Evolutionary conservation across 2,888 invertebrate species (phyloP).

Genomic region (Clostera curtula): DNA sequence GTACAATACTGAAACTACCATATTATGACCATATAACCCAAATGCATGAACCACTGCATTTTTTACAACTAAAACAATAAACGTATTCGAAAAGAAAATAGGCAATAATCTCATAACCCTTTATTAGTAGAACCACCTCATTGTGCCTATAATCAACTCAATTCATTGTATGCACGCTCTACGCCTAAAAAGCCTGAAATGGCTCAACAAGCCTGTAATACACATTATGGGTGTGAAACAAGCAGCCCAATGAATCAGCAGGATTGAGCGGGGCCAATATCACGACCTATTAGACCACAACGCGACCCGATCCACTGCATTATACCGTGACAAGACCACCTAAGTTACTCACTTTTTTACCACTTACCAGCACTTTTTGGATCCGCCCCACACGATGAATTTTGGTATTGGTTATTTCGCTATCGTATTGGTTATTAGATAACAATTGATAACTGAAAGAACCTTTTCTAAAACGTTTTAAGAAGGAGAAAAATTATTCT

Average conservation of each 20-base stretch:
- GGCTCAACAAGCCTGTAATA: slow-evolving; percentile 26
- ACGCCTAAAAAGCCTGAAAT: slow-evolving; percentile 17
- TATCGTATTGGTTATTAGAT: too few relatives aligned
- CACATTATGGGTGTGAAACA: slow-evolving; percentile 30
- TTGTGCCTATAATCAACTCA: slow-evolving; percentile 23
- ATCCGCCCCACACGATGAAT: slow-evolving; percentile 57
- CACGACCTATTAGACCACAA: slow-evolving; percentile 64
- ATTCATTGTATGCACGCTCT: slow-evolving; percentile 19
- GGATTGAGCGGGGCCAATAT: slow-evolving; percentile 47
- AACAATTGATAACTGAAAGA: too few relatives aligned
- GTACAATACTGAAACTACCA: too few relatives aligned
- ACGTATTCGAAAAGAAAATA: too few relatives aligned
- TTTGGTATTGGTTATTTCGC: too few relatives aligned
- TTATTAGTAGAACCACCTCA: slow-evolving; percentile 7
- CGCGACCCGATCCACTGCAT: slow-evolving; percentile 46
- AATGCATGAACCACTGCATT: too few relatives aligned
- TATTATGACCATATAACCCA: too few relatives aligned
- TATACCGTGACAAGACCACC: slow-evolving; percentile 70
- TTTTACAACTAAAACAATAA: too few relatives aligned
- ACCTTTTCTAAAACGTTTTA: too few relatives aligned
- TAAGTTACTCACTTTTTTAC: slow-evolving; percentile 48
- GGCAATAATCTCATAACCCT: not conserved
- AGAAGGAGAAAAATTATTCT: too few relatives aligned
- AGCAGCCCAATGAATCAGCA: slow-evolving; percentile 57
- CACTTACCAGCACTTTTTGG: slow-evolving; percentile 37